Evolutionary conservation across 1,140 invertebrate species (phyloP), one percentile per base, ranked within the genome.

Genomic region (Aculops lycopersici): DNA sequence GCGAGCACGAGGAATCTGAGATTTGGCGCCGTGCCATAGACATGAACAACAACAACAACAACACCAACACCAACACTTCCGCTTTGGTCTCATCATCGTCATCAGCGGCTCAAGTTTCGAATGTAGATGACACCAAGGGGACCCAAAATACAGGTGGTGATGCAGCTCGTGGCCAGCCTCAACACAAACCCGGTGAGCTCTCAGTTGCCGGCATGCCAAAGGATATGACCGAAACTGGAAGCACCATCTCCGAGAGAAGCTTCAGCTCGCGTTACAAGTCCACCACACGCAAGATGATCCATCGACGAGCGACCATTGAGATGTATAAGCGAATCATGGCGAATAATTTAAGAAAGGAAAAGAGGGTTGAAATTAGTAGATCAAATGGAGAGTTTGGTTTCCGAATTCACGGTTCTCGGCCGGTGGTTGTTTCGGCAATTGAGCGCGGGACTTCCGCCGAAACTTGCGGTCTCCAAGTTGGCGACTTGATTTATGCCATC

Each of bases 371-470:
- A 35, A 73, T 83, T 1, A 36, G 20, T n/a, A 5, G 38, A 13
- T 68, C 74, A 41, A 73, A 73, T 15, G 76, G 74, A 5, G 83
- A 88, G 52, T 92, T 88, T 55, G 86, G 86, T 12, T 86, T 94
- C 52, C 67, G 84, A 37, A 86, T 94, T 48, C 77, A 88, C 49
- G 83, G 84, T 12, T 83, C 77, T 41, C 77, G 81, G 48, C 84
- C 86, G 1, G 80, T 88, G 0, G 78, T 90, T 1, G 78, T 94
- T 3, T 86, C 83, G 2, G 77, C 77, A 2, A 84, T 94, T 42
- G 83, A 90, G 57, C 47, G 45, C 41, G 49, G 53, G 17, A 60
- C 56, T 20, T 75, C 80, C 1, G 81, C 83, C 0, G 78, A 83
- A 55, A 71, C 65, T 45, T 79, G 74, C 3, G 84, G 83, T 1